Evolutionary conservation across 2,797 vertebrate genomes (phyloP).

Genomic region (Novumbra hubbsi): DNA sequence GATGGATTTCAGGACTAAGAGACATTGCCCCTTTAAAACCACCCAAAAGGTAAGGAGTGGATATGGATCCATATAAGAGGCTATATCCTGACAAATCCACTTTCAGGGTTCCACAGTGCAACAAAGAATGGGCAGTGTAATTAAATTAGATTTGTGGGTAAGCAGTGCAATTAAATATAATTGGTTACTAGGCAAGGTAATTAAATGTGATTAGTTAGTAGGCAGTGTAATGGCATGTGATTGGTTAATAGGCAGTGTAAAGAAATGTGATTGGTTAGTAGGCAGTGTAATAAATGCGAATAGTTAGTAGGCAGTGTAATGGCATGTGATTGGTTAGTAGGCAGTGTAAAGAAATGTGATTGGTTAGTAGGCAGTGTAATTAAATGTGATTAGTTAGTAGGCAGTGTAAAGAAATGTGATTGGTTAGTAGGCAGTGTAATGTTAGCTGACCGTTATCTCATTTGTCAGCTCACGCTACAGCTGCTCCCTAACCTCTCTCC

Average conservation of each 20-base stretch:
- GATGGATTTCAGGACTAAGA: conserved; percentile 41
- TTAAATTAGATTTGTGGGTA: conserved; percentile 56
- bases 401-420: conserved; percentile 21
- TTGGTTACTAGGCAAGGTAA: conserved; percentile 85
- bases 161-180: conserved; percentile 95
- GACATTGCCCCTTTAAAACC: conserved; percentile 31
- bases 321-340: conserved; percentile 85
- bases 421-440: conserved; percentile 86
- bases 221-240: conserved; percentile 73
- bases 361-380: conserved; percentile 78
- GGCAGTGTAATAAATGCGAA: conserved; percentile 81
- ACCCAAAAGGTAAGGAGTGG: conserved; percentile 44
- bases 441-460: conserved; percentile 78
- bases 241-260: conserved; percentile 47
- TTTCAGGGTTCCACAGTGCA: not conserved
- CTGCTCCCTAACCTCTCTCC: conserved; percentile 75
- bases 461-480: conserved; percentile 62
- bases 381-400: not conserved
- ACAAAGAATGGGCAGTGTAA: conserved; percentile 80
- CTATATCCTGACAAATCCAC: not conserved
- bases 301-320: conserved; percentile 85
- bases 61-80: not conserved
- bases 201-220: conserved; percentile 84
- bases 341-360: conserved; percentile 95
- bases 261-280: conserved; percentile 77